Evolutionary conservation across 2,113 vertebrate genomes (phyloP).

Genomic region (Argyrosomus japonicus): DNA sequence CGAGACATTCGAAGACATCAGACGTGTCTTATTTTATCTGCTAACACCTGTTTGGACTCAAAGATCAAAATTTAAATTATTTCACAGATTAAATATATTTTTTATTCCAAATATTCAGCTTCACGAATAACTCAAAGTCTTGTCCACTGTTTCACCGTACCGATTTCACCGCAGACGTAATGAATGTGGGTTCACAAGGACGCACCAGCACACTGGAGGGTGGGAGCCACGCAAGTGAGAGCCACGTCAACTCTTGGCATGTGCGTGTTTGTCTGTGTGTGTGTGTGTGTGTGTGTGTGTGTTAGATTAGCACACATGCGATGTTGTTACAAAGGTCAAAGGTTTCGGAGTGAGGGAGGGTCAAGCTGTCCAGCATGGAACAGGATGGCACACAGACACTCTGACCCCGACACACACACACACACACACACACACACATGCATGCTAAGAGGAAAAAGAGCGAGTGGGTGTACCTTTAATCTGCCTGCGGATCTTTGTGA

Average conservation of each 20-base stretch:
- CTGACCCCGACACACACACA: constrained; percentile 27
- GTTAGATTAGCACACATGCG: constrained; percentile 72
- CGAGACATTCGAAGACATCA: not conserved
- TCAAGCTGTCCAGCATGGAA: constrained; percentile 62
- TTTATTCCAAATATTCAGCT: not conserved
- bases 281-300: constrained; percentile 43
- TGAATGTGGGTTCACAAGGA: constrained; percentile 79
- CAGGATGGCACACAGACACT: constrained; percentile 65
- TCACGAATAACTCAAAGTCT: not conserved
- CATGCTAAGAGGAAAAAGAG: not conserved
- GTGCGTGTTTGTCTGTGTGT: constrained; percentile 51
- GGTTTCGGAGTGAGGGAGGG: constrained; percentile 46
- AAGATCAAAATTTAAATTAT: not conserved
- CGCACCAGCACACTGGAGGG: constrained; percentile 76
- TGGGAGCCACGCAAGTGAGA: constrained; percentile 67
- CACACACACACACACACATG: constrained; percentile 30
- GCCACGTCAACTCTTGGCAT: constrained; percentile 56
- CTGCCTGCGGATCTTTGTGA: constrained; percentile 95
- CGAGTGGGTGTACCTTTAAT: constrained; percentile 91
- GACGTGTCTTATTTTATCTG: not conserved
- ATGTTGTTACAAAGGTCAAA: constrained; percentile 53
- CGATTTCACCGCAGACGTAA: constrained; percentile 43
- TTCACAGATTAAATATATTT: not conserved
- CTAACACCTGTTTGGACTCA: not conserved
- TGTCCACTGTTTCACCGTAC: constrained; percentile 50